Conservation (phyloP, 2,797 vertebrate genomes). For the Notoglanidium macrostoma region DNA sequence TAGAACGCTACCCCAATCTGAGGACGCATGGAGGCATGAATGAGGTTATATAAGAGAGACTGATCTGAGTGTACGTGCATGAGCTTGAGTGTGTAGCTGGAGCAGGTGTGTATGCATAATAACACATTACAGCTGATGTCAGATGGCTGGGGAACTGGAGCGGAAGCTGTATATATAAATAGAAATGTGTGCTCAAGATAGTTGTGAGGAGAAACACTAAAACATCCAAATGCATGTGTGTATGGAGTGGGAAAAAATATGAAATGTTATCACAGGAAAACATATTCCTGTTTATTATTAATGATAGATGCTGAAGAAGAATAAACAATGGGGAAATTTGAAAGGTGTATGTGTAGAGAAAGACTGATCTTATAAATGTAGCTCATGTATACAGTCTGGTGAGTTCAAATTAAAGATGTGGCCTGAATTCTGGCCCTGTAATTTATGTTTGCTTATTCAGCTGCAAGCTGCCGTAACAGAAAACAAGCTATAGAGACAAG, state of each 20-base stretch:
- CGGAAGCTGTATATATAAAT: constrained; percentile 1
- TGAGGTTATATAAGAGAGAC: constrained; percentile 5
- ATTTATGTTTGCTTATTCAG: background rate
- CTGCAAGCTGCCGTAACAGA: background rate
- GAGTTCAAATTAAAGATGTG: background rate
- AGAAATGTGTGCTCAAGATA: background rate
- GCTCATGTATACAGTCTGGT: background rate
- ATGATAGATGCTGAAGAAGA: background rate
- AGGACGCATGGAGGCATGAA: background rate
- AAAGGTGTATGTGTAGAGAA: background rate
- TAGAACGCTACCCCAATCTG: constrained; percentile 99
- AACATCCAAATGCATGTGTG: background rate
- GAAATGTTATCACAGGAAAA: background rate
- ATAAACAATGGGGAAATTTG: background rate
- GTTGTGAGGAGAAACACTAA: background rate
- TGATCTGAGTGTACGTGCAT: background rate
- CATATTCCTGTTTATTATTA: background rate
- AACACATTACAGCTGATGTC: background rate
- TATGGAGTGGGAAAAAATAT: background rate
- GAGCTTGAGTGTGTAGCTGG: background rate
- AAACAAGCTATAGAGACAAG: background rate
- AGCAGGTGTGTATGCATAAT: constrained; percentile 1
- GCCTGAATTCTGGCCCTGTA: background rate
- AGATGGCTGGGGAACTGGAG: constrained; percentile 10
- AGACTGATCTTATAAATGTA: background rate